Conservation (phyloP, 2,888 invertebrate genomes). For the Pomacea canaliculata region DNA sequence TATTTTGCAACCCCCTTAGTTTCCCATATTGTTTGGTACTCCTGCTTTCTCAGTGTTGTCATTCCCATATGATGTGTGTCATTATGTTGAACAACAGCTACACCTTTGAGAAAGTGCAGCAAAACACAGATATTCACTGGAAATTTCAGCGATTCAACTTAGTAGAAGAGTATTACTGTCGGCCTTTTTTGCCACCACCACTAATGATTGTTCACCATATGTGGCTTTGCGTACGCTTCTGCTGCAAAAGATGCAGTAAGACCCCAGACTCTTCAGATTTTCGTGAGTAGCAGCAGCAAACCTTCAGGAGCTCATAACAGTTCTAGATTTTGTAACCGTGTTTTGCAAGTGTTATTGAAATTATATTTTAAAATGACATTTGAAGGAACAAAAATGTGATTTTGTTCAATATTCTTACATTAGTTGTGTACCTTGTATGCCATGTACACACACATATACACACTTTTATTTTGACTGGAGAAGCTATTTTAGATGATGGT, state of each 20-base stretch:
- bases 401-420: too few relatives aligned
- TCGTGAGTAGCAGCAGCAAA: slow-evolving; percentile 24
- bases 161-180: slow-evolving; percentile 64
- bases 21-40: neutral
- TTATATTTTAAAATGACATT: too few relatives aligned
- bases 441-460: too few relatives aligned
- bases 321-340: too few relatives aligned
- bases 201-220: slow-evolving; percentile 63
- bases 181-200: slow-evolving; percentile 67
- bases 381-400: neutral
- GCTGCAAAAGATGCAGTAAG: slow-evolving; percentile 33
- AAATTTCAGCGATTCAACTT: slow-evolving; percentile 66
- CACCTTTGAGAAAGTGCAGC: slow-evolving; percentile 65
- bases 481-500: too few relatives aligned
- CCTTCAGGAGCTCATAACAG: too few relatives aligned
- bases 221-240: slow-evolving; percentile 39
- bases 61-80: neutral
- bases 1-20: too few relatives aligned
- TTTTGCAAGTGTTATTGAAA: too few relatives aligned
- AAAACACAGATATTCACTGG: slow-evolving; percentile 66
- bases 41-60: neutral
- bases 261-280: slow-evolving; percentile 21
- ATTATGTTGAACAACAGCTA: slow-evolving; percentile 47
- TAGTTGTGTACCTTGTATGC: too few relatives aligned
- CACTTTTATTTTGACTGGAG: too few relatives aligned